Evolutionary conservation across 2,113 vertebrate genomes (phyloP), one percentile per base, ranked within the genome.

Genomic region (Cnemophilus loriae): DNA sequence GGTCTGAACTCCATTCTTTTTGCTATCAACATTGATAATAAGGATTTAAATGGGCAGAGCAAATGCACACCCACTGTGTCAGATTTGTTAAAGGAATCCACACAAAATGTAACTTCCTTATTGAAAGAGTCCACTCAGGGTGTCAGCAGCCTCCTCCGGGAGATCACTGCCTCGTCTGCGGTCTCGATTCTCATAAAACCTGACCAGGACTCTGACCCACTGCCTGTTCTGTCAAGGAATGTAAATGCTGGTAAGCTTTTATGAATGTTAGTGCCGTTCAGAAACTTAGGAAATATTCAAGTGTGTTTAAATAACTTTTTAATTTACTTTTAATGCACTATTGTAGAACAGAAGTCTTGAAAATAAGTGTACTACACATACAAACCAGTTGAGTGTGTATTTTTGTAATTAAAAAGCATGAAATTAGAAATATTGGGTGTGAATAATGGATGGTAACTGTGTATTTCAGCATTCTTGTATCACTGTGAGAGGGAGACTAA

Each of bases 1-100:
- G 99, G 99, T 76, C 97, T 99, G 91, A 99, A 99, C 97, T 99
- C 99, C 56, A 99, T 99, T 96, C 98, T 99, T 89, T 99, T 99
- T 87, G 99, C 99, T 56, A 99, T 99, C 96, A 99, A 99, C 98
- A 99, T 99, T 17, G 99, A 99, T 97, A 99, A 99, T 97, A 98
- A 96, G 21, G 99, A 99, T 93, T 98, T 99, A 95, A 99, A 99
- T 20, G 99, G 99, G 33, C 89, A 98, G 95, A 95, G 94, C 92
- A 98, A 98, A 68, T 67, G 98, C 49, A 96, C 97, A 27, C 95
- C 99, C 49, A 98, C 98, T 0, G 98, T 99, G 47, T 99, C 99
- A 3, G 97, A 99, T 97, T 98, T 99, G 82, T 97, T 99, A 42
- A 99, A 99, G 96, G 99, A 99, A 96, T 99, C 99, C 8, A 99